A percentile compares a stretch with the other conserved stretches of the same genome.
phyloP scores from a whole-genome alignment of 2,888 invertebrate species.

The Patella caerulea region DNA sequence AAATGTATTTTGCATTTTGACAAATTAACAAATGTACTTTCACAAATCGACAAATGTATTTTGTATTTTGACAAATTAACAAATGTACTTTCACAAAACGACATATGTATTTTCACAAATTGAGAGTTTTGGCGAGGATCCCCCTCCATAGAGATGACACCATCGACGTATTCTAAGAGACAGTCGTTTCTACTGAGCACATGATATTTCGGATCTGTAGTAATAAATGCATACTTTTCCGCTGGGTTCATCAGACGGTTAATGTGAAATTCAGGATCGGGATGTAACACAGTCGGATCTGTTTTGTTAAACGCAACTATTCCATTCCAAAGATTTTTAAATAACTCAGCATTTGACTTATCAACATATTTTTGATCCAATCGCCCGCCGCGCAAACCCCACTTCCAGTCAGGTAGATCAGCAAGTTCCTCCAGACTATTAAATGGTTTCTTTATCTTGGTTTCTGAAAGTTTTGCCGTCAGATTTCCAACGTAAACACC shows the following conservation, averaged over 20 bases:
- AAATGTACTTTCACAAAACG: too few species aligned
- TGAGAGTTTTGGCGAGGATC: too few species aligned
- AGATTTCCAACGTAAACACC: neutral
- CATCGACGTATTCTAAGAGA: neutral
- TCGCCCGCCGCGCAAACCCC: neutral
- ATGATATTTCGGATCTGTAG: neutral
- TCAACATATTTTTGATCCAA: neutral
- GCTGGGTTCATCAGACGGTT: neutral
- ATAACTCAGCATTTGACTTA: neutral
- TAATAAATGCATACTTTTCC: neutral
- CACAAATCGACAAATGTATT: too few species aligned
- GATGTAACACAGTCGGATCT: neutral
- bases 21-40: too few species aligned
- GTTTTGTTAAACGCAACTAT: neutral
- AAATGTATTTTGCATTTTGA: too few species aligned
- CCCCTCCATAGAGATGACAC: too few species aligned
- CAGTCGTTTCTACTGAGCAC: neutral
- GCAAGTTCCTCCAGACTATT: neutral
- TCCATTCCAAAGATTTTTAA: neutral
- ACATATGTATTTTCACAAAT: too few species aligned
- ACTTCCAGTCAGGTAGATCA: neutral
- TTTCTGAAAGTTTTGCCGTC: neutral
- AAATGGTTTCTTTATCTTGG: neutral
- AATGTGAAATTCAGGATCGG: neutral
- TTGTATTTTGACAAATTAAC: too few species aligned